A percentile compares a stretch with the other conserved stretches of the same genome.
These are phyloP conservation scores for Cariama cristata DNA, from an alignment of 2,113 vertebrate species.

Conservation along the genomic window DNA sequence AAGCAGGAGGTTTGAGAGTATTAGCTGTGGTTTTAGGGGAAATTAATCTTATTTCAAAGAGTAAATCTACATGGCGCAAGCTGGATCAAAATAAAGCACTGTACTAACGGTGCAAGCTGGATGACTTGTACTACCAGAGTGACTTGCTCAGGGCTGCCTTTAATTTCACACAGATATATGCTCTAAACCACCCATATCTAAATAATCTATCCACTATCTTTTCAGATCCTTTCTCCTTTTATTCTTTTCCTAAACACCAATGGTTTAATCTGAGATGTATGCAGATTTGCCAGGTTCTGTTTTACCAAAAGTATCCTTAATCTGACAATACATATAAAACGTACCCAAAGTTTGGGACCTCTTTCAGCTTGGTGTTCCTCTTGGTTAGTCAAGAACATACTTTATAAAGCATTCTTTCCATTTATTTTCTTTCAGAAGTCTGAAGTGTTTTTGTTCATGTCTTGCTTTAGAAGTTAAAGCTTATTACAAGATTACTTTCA, in stretches of 20 bases:
- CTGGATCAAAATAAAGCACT: neutral
- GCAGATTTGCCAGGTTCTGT: neutral
- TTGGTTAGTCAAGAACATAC: neutral
- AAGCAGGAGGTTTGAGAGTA: conserved; percentile 39
- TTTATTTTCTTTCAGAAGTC: neutral
- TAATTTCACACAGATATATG: neutral
- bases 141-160: neutral
- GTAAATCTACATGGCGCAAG: conserved; percentile 9
- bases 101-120: neutral
- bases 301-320: neutral
- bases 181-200: neutral
- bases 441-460: neutral
- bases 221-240: neutral
- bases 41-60: conserved; percentile 25
- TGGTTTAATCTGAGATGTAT: neutral
- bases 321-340: neutral
- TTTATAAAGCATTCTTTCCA: neutral
- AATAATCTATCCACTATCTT: neutral
- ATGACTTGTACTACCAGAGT: neutral
- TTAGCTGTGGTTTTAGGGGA: conserved; percentile 30
- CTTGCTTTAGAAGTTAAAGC: neutral
- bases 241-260: neutral
- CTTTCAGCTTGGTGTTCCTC: neutral
- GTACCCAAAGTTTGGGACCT: neutral
- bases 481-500: neutral